Conservation (phyloP, 1,140 invertebrate species). For the Bombus difficillimus region DNA sequence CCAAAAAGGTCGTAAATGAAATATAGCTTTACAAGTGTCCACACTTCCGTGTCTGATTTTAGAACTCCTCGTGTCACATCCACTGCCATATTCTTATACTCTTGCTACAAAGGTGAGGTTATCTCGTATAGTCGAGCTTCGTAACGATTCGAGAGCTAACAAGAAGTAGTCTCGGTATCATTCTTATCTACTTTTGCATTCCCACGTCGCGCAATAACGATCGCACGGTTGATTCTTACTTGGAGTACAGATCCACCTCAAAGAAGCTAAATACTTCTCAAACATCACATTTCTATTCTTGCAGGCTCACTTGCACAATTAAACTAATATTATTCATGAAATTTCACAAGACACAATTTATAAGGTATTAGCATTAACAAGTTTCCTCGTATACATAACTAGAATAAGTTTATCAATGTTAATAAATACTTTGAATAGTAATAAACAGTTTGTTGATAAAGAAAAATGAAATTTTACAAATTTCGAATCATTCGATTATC, state of each 20-base stretch:
- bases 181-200: background rate
- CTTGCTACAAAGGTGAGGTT: background rate
- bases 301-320: background rate
- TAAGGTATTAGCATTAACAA: background rate
- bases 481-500: background rate
- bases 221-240: background rate
- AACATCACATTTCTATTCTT: background rate
- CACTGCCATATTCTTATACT: background rate
- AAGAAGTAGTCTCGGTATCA: background rate
- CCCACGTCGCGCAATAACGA: background rate
- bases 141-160: background rate
- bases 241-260: background rate
- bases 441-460: background rate
- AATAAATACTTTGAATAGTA: too few species aligned
- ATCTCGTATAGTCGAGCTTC: background rate
- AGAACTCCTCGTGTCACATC: too few species aligned
- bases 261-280: background rate
- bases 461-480: background rate
- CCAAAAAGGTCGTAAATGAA: background rate
- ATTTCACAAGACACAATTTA: background rate
- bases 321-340: background rate
- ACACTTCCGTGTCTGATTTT: too few species aligned
- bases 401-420: too few species aligned
- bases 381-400: background rate
- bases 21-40: background rate